Evolutionary conservation across 2,888 invertebrate genomes (phyloP).

Genomic region (Vannuccia rotundouncinata): DNA sequence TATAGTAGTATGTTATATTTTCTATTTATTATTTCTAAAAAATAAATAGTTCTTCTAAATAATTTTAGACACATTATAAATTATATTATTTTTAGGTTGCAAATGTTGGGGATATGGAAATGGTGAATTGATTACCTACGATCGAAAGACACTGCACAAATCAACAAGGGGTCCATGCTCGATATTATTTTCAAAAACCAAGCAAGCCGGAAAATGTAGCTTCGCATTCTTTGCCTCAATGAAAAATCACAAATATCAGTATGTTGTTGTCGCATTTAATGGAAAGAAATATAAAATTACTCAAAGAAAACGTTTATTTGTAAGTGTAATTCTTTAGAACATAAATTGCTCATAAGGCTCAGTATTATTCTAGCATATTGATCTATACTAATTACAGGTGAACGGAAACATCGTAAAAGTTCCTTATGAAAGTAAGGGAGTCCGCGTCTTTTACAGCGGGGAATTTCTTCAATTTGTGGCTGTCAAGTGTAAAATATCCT

Average conservation of each 20-base stretch:
- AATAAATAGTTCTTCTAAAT: neutral
- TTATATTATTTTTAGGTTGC: conserved; percentile 23
- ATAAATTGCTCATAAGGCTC: too few relatives aligned
- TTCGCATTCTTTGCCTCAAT: conserved; percentile 19
- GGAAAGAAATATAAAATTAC: conserved; percentile 11
- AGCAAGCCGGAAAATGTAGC: neutral
- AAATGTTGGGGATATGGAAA: conserved; percentile 29
- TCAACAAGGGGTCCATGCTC: conserved; percentile 8
- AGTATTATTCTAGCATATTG: neutral
- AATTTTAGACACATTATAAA: neutral
- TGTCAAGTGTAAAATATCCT: neutral
- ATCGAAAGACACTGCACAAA: neutral
- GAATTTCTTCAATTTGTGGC: conserved; percentile 31
- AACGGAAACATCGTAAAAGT: conserved; percentile 10
- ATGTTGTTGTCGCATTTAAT: conserved; percentile 1
- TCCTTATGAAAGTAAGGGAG: neutral
- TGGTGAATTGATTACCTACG: conserved; percentile 27
- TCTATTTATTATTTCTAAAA: neutral
- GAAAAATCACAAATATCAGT: neutral
- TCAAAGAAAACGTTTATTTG: conserved; percentile 16
- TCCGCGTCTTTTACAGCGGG: conserved; percentile 31
- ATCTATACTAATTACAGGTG: neutral
- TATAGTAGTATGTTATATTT: too few relatives aligned
- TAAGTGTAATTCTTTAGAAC: neutral
- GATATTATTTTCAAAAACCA: conserved; percentile 13